Evolutionary conservation across 30 jellyfish, hydroid and myxozoan genomes (phyloP), one percentile per base, ranked within the genome.

Genomic region (Hydractinia symbiolongicarpus): DNA sequence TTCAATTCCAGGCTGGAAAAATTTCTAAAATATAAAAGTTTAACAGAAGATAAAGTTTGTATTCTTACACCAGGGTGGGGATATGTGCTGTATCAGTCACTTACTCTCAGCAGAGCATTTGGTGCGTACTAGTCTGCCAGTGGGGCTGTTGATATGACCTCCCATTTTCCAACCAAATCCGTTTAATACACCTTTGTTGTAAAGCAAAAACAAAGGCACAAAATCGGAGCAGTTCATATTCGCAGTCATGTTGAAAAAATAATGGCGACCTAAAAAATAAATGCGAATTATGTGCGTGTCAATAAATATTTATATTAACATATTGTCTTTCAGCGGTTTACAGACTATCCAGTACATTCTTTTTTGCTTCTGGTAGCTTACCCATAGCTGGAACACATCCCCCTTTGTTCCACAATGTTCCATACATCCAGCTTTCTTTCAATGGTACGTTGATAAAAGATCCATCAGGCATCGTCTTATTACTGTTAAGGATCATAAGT

Each of bases 131-230:
- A 30, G 44, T 30, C 44, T 30, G 44, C 44, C 44, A 30, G 44
- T 58, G 40, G n/a, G 14, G 57, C 83, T 84, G 67, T 78, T 67
- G 13, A 88, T 79, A 55, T 73, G 86, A 2, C 88, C 98, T 9
- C 84, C 75, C 44, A 71, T 44, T 8, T 88, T 93, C 88, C 91
- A 92, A 15, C 98, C 98, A 72, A 92, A 92, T 7, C 92, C 98
- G 51, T 81, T 80, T 74, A 87, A 72, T 49, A 74, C 77, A 9
- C 90, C 95, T 55, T 77, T 62, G 81, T 87, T 83, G 89, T 92
- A 92, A 11, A 92, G 86, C 70, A 92, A 78, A 73, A 92, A 92
- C 49, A 80, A 82, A 10, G 98, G 98, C 54, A 69, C 83, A 79
- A 88, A 84, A 67, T 79, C 89, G 54, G 79, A 60, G 82, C 96